These are phyloP conservation scores for Mugil cephalus DNA, from an alignment of 2,113 vertebrate genomes.

Conservation along the genomic window DNA sequence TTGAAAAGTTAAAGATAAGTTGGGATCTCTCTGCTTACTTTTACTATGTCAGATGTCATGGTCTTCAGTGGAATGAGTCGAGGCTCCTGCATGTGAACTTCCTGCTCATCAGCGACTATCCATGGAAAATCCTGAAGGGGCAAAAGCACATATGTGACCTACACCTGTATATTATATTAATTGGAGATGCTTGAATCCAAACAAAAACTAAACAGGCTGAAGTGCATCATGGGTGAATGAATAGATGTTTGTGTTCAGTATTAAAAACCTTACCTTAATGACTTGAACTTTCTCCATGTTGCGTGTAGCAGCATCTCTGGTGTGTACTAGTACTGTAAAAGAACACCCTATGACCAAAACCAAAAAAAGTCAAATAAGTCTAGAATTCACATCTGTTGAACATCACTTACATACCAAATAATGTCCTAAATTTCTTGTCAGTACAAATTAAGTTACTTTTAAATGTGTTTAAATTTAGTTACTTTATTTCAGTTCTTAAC, in stretches of 20 bases:
- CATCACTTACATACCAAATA: no score
- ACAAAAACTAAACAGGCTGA: not conserved
- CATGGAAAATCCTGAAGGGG: constrained; percentile 93
- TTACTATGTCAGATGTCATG: constrained; percentile 97
- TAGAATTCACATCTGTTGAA: not conserved
- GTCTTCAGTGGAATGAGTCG: constrained; percentile 96
- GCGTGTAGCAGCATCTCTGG: constrained; percentile 93
- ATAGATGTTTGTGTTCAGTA: not conserved
- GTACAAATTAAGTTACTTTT: no score
- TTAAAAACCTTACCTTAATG: constrained; percentile 90
- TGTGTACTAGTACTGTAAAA: constrained; percentile 97
- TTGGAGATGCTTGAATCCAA: not conserved
- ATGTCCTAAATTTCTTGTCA: no score
- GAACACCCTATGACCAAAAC: constrained; percentile 88
- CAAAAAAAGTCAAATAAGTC: not conserved
- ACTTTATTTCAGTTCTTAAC: no score
- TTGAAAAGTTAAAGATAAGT: not conserved
- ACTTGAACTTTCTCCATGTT: constrained; percentile 99
- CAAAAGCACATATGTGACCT: constrained; percentile 3
- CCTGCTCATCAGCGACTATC: constrained; percentile 97
- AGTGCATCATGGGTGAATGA: not conserved
- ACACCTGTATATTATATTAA: not conserved
- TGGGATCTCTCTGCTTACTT: constrained; percentile 81
- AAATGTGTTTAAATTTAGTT: no score
- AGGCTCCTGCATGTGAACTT: constrained; percentile 95